Evolutionary conservation across 2,888 invertebrate genomes (phyloP).

Genomic region (Junonia oenone): DNA sequence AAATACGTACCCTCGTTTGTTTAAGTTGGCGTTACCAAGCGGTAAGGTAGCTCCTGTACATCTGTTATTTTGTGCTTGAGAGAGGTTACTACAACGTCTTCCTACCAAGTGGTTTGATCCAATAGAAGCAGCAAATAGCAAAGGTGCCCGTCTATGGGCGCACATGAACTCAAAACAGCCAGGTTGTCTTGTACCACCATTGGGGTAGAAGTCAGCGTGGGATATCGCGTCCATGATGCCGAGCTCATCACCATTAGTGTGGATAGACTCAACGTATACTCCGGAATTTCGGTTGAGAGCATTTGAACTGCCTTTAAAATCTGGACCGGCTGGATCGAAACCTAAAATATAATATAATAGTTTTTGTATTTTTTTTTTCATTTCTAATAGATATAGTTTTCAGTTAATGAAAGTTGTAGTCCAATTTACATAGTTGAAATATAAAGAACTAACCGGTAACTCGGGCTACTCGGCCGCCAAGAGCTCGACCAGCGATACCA

Average conservation of each 20-base stretch:
- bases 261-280: slow-evolving; percentile 41
- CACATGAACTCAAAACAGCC: slow-evolving; percentile 38
- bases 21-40: slow-evolving; percentile 35
- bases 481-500: slow-evolving; percentile 51
- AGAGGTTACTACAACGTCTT: slow-evolving; percentile 30
- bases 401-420: too few species aligned
- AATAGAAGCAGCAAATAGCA: slow-evolving; percentile 38
- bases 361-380: too few species aligned
- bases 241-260: slow-evolving; percentile 40
- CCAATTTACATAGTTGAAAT: too few species aligned
- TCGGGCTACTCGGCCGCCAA: slow-evolving; percentile 41
- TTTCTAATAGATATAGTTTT: too few species aligned
- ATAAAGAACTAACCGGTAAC: slow-evolving; percentile 39
- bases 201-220: slow-evolving; percentile 43
- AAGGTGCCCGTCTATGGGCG: slow-evolving; percentile 38
- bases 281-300: slow-evolving; percentile 38
- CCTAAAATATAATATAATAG: slow-evolving; percentile 31
- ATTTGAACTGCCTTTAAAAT: slow-evolving; percentile 37
- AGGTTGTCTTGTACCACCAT: slow-evolving; percentile 42
- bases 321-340: slow-evolving; percentile 48
- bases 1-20: slow-evolving; percentile 33
- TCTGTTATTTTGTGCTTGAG: slow-evolving; percentile 30
- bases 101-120: slow-evolving; percentile 36
- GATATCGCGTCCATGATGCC: slow-evolving; percentile 40
- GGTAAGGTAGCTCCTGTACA: slow-evolving; percentile 31